phyloP scores from a whole-genome alignment of 1,140 invertebrate species.

The Reticulitermes speratus region DNA sequence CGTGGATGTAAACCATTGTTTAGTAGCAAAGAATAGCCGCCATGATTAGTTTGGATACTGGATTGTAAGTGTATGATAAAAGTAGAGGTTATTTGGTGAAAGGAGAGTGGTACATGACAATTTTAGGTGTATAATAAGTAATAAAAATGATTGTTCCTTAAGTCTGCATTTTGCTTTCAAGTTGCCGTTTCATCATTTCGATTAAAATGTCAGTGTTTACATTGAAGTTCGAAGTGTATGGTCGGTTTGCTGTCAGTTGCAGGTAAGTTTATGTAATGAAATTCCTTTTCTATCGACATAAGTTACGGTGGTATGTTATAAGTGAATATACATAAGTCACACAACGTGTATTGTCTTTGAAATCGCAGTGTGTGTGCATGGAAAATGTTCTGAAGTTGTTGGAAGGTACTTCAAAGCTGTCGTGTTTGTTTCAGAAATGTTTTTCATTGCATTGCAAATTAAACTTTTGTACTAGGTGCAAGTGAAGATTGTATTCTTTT shows the following conservation, averaged over 20 bases:
- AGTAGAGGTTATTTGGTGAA: constrained; percentile 22
- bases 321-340: no score
- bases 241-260: constrained; percentile 29
- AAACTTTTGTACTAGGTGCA: no score
- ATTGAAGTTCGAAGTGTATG: constrained; percentile 20
- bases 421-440: no score
- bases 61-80: neutral
- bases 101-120: neutral
- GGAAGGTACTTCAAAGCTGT: no score
- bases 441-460: no score
- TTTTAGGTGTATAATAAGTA: neutral
- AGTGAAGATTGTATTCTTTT: no score
- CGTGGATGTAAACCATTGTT: constrained; percentile 30
- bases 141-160: neutral
- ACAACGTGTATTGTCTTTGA: no score
- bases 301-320: no score
- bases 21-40: constrained; percentile 29
- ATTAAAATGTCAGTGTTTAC: constrained; percentile 30
- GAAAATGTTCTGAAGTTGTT: no score
- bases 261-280: constrained; percentile 22
- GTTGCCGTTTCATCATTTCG: neutral
- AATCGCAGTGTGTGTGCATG: no score
- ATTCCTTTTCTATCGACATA: no score
- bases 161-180: neutral
- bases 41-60: constrained; percentile 26